phyloP scores from a whole-genome alignment of 2,113 vertebrate species.

The Psettodes erumei region DNA sequence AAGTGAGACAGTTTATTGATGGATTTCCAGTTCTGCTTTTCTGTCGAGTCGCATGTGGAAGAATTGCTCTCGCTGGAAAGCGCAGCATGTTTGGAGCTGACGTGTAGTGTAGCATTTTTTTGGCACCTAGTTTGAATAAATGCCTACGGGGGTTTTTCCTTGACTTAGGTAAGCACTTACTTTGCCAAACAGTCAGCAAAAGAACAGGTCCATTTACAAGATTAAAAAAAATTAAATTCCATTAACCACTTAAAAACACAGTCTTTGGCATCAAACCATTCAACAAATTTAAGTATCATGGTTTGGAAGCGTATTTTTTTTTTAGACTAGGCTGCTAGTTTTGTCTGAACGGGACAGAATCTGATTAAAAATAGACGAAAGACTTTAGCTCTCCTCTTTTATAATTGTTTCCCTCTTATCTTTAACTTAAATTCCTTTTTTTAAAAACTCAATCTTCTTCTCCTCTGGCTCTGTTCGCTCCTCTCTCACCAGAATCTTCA shows the following conservation, averaged over 20 bases:
- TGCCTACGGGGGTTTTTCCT: constrained; percentile 3
- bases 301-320: background rate
- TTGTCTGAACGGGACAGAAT: too few species aligned
- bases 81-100: background rate
- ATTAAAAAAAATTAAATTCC: background rate
- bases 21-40: too few species aligned
- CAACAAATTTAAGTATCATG: background rate
- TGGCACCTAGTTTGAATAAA: constrained; percentile 23
- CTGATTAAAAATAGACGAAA: too few species aligned
- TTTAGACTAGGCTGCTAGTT: too few species aligned
- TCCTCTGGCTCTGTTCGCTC: background rate
- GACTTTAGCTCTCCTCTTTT: too few species aligned
- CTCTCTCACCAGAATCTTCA: constrained; percentile 87
- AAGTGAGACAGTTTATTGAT: background rate
- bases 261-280: background rate
- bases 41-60: too few species aligned
- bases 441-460: background rate
- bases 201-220: background rate
- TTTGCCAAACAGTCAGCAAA: background rate
- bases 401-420: background rate
- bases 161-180: constrained; percentile 1
- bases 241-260: constrained; percentile 1
- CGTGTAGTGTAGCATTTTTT: background rate
- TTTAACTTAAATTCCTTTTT: background rate
- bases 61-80: too few species aligned